Conservation (phyloP, 2,888 invertebrate species). For the Cinara cedri region DNA sequence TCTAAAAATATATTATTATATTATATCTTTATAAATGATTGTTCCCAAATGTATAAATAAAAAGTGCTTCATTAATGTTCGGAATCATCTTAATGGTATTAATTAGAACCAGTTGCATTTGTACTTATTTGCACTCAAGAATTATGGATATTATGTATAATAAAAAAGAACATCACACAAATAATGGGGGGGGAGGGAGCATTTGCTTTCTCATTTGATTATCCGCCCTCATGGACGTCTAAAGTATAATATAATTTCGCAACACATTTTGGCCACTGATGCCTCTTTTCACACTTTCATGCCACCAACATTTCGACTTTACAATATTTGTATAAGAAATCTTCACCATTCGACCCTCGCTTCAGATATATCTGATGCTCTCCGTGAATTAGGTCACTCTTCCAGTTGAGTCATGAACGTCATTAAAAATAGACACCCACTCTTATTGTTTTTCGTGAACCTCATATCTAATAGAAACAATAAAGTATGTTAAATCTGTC, state of each 20-base stretch:
- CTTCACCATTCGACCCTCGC: background rate
- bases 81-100: too few relatives aligned
- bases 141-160: too few relatives aligned
- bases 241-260: background rate
- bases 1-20: too few relatives aligned
- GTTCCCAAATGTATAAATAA: too few relatives aligned
- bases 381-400: background rate
- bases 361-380: background rate
- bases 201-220: too few relatives aligned
- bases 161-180: too few relatives aligned
- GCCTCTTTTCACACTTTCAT: background rate
- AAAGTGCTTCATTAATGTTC: too few relatives aligned
- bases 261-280: background rate
- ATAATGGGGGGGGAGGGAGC: too few relatives aligned
- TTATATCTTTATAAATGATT: too few relatives aligned
- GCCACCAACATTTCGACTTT: background rate
- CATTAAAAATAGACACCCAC: background rate
- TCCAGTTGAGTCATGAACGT: background rate
- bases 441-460: too few relatives aligned
- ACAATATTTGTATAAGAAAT: background rate
- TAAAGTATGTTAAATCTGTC: background rate
- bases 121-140: too few relatives aligned
- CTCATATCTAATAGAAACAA: background rate
- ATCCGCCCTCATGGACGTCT: background rate
- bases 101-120: too few relatives aligned